Conservation (phyloP, 2,888 invertebrate species). For the Drosophila meridiana region DNA sequence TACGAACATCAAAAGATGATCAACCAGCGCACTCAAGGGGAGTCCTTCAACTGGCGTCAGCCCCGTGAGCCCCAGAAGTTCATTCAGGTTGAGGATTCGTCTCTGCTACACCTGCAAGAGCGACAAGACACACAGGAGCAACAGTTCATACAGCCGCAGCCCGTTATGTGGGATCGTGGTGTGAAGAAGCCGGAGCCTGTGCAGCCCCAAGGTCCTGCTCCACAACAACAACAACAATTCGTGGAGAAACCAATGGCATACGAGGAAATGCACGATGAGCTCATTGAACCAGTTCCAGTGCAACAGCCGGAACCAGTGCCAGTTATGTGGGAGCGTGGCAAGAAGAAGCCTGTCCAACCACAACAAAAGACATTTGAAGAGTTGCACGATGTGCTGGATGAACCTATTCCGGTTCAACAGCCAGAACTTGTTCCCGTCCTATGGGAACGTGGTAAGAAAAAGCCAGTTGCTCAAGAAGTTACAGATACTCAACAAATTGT, state of each 20-base stretch:
- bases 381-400: conserved; percentile 66
- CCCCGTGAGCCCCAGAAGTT: conserved; percentile 76
- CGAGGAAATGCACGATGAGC: conserved; percentile 78
- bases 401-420: conserved; percentile 73
- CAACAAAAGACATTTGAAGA: conserved; percentile 62
- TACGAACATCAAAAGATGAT: conserved; percentile 72
- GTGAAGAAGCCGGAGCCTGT: conserved; percentile 75
- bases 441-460: conserved; percentile 83
- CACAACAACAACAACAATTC: conserved; percentile 37
- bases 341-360: conserved; percentile 63
- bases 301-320: conserved; percentile 83
- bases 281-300: conserved; percentile 64
- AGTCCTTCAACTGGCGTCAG: conserved; percentile 83
- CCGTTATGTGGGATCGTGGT: conserved; percentile 84
- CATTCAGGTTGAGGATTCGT: conserved; percentile 76
- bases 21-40: conserved; percentile 65
- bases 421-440: conserved; percentile 83
- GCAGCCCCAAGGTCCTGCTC: conserved; percentile 36
- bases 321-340: conserved; percentile 84
- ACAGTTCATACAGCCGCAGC: conserved; percentile 77
- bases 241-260: conserved; percentile 60
- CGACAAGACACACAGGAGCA: conserved; percentile 77
- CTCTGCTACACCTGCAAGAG: conserved; percentile 71
- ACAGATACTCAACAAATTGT: conserved; percentile 49
- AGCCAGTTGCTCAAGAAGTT: conserved; percentile 44